These are phyloP conservation scores for Pardosa pseudoannulata DNA, from an alignment of 2,888 invertebrate genomes.

Conservation along the genomic window DNA sequence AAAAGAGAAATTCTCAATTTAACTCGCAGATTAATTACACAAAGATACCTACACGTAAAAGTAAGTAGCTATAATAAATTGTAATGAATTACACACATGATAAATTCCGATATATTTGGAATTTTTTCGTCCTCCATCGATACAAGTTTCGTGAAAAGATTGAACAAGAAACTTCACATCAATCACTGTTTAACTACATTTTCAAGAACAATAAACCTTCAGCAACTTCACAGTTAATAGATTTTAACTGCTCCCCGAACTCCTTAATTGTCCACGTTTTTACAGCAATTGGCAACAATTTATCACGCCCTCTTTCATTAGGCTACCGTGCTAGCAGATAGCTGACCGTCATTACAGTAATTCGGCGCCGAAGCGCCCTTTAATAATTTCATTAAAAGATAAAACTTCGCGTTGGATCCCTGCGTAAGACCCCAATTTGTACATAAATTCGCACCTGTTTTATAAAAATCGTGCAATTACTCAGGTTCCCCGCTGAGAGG, in stretches of 20 bases:
- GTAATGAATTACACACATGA: too few relatives aligned
- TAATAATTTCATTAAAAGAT: constrained; percentile 13
- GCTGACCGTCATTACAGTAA: background rate
- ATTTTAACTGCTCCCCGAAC: background rate
- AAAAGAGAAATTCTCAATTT: too few relatives aligned
- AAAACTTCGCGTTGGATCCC: background rate
- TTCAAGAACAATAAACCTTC: background rate
- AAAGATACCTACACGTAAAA: too few relatives aligned
- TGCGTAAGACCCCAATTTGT: background rate
- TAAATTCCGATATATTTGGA: too few relatives aligned
- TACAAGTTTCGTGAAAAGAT: too few relatives aligned
- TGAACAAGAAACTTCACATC: background rate
- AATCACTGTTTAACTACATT: background rate
- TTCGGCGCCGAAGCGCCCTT: background rate
- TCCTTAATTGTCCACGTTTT: background rate
- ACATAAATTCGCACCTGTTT: background rate
- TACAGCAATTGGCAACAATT: background rate
- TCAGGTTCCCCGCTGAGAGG: background rate
- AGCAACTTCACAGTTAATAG: background rate
- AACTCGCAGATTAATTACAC: too few relatives aligned
- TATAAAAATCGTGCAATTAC: background rate
- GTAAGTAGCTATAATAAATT: too few relatives aligned
- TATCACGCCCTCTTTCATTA: background rate
- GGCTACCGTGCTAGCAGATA: background rate
- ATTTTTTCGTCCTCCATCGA: too few relatives aligned